phyloP scores from a whole-genome alignment of 2,113 vertebrate genomes.

The Upupa epops region DNA sequence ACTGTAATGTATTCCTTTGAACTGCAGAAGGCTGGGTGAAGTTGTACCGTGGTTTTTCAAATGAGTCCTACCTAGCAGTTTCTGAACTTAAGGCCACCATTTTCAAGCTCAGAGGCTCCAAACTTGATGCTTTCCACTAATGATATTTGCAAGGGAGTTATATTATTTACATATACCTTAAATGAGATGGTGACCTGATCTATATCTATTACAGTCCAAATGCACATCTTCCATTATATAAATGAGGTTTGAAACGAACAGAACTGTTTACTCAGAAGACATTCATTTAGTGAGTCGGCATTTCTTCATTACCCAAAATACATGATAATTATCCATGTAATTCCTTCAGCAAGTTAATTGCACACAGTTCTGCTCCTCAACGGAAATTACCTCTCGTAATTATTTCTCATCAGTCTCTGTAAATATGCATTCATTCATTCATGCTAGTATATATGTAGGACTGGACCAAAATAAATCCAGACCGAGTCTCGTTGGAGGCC shows the following conservation, averaged over 20 bases:
- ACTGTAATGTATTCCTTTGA: neutral
- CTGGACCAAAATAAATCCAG: neutral
- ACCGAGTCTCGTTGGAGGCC: no score
- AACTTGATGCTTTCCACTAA: neutral
- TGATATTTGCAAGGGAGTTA: neutral
- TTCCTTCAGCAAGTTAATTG: conserved; percentile 70
- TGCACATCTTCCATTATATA: conserved; percentile 40
- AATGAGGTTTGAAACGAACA: conserved; percentile 34
- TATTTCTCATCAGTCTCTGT: conserved; percentile 16
- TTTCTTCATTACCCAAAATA: conserved; percentile 71
- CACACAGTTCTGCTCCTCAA: conserved; percentile 19
- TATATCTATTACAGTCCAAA: conserved; percentile 23
- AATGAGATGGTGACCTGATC: conserved; percentile 38
- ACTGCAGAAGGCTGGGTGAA: neutral
- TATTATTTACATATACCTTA: conserved; percentile 15
- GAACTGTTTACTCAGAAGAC: conserved; percentile 64
- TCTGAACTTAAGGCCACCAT: neutral
- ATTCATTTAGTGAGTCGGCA: conserved; percentile 64
- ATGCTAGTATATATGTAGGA: neutral
- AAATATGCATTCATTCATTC: conserved; percentile 10
- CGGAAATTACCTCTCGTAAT: conserved; percentile 56
- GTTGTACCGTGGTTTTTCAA: neutral
- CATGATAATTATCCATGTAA: conserved; percentile 56
- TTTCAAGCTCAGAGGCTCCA: neutral
- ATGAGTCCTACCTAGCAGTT: neutral